A percentile compares a stretch with the other conserved stretches of the same genome.
Evolutionary conservation across 2,113 vertebrate species (phyloP).

Genomic region (Phrynosoma blainvillii): DNA sequence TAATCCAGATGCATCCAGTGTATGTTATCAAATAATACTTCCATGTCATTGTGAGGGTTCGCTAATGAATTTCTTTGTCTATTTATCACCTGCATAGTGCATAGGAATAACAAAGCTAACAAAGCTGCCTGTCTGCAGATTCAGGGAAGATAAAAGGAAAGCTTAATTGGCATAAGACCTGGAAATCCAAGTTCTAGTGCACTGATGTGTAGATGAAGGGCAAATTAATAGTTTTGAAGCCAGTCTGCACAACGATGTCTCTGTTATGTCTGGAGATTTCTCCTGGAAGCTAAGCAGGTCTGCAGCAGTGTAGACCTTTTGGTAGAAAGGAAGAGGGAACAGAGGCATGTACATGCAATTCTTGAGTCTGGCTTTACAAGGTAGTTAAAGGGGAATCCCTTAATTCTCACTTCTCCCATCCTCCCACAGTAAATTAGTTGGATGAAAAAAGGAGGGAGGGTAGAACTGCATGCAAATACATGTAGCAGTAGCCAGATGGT

Average conservation of each 20-base stretch:
- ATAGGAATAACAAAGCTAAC: neutral
- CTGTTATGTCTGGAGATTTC: constrained; percentile 1
- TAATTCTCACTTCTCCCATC: neutral
- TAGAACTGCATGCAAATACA: neutral
- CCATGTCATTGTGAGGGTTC: neutral
- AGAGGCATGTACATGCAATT: neutral
- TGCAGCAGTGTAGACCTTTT: neutral
- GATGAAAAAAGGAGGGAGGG: neutral
- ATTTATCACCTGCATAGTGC: neutral
- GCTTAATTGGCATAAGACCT: neutral
- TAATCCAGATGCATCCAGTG: neutral
- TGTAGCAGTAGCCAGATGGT: neutral
- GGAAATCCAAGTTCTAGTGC: constrained; percentile 5
- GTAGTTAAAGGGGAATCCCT: constrained; percentile 1
- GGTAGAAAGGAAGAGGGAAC: neutral
- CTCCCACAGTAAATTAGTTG: neutral
- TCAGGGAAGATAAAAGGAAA: neutral
- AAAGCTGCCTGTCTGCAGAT: neutral
- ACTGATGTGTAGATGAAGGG: neutral
- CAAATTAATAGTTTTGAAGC: neutral
- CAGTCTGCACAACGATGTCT: neutral
- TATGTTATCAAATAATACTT: neutral
- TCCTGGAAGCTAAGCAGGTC: neutral
- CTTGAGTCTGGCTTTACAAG: neutral
- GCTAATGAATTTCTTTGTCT: neutral